These are phyloP conservation scores for Chrysolina haemoptera DNA, from an alignment of 2,888 invertebrate species.

Conservation along the genomic window DNA sequence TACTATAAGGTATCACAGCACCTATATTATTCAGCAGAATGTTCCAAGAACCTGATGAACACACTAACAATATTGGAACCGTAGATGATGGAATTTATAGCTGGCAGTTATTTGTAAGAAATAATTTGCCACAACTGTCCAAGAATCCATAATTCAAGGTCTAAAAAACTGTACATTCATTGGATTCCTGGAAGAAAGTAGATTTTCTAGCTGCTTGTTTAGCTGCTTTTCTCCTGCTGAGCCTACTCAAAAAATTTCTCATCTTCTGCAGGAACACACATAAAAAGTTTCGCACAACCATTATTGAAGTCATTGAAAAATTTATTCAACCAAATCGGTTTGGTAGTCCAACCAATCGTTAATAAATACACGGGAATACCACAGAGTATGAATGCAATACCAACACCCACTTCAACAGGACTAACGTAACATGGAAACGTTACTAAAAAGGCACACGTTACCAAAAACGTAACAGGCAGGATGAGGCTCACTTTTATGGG, in stretches of 20 bases:
- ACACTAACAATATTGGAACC: too few species aligned
- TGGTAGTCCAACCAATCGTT: constrained; percentile 79
- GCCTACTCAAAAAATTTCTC: constrained; percentile 46
- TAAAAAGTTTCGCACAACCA: constrained; percentile 84
- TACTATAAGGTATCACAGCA: background rate
- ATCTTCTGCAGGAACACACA: constrained; percentile 80
- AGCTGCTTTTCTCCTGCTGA: background rate
- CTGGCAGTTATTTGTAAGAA: too few species aligned
- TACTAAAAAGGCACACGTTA: constrained; percentile 84
- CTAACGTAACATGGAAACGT: constrained; percentile 86
- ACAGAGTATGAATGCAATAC: constrained; percentile 82
- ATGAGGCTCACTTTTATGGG: constrained; percentile 83
- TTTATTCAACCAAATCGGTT: constrained; percentile 80
- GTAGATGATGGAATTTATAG: too few species aligned
- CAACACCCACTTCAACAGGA: constrained; percentile 86
- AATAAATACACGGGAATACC: constrained; percentile 88
- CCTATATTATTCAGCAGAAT: background rate
- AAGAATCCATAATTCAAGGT: background rate
- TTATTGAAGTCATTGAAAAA: constrained; percentile 80
- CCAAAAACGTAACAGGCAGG: constrained; percentile 84
- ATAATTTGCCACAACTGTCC: background rate
- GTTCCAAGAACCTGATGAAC: too few species aligned
- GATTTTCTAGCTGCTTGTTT: background rate
- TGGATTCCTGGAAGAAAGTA: background rate
- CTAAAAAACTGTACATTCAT: background rate